Conservation (phyloP, 2,113 vertebrate genomes). For the Notarius quadriscutis region DNA sequence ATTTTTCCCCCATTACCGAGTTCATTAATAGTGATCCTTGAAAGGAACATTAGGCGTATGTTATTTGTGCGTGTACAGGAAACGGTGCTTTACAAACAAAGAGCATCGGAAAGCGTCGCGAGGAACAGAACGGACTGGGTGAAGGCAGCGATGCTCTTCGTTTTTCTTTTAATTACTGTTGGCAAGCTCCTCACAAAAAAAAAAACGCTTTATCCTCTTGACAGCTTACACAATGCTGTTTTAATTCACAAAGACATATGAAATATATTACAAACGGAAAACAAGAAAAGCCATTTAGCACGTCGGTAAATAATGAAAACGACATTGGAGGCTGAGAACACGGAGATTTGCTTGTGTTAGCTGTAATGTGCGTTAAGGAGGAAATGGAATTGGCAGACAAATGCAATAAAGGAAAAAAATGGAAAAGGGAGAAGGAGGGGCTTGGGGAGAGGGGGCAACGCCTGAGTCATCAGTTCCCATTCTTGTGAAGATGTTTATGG, state of each 20-base stretch:
- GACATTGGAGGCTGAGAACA: constrained; percentile 14
- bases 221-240: constrained; percentile 25
- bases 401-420: constrained; percentile 29
- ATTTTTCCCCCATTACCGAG: not conserved
- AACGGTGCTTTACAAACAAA: not conserved
- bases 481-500: constrained; percentile 32
- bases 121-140: constrained; percentile 1
- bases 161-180: constrained; percentile 43
- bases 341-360: constrained; percentile 17
- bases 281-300: constrained; percentile 22
- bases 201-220: not conserved
- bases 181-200: constrained; percentile 24
- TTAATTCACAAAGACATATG: constrained; percentile 29
- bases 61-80: not conserved
- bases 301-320: constrained; percentile 26
- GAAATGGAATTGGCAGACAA: constrained; percentile 43
- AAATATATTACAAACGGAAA: constrained; percentile 21
- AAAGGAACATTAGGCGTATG: not conserved
- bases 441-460: not conserved
- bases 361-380: constrained; percentile 31
- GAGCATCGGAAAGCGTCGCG: not conserved
- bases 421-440: not conserved
- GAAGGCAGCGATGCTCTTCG: constrained; percentile 7
- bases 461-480: constrained; percentile 45
- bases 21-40: not conserved